These are phyloP conservation scores for Ochropacha duplaris DNA, from an alignment of 2,888 invertebrate genomes.

Conservation along the genomic window DNA sequence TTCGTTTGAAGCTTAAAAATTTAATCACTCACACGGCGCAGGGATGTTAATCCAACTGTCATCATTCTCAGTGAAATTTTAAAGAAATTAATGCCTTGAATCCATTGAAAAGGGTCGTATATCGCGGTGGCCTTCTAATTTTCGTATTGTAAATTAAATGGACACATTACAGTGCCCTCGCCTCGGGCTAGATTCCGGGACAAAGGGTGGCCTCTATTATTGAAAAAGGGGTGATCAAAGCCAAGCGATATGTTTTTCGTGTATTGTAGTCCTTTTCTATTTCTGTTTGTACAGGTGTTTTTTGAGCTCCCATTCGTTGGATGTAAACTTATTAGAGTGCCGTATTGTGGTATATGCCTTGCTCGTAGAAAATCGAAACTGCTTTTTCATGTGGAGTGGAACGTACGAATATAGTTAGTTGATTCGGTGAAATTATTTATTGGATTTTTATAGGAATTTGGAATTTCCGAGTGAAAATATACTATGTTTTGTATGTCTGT, in stretches of 20 bases:
- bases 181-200: conserved; percentile 52
- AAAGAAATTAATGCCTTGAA: conserved; percentile 40
- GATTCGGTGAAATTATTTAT: not conserved
- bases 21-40: conserved; percentile 20
- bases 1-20: conserved; percentile 12
- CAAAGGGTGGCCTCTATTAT: conserved; percentile 73
- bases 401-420: not conserved
- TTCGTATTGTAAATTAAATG: conserved; percentile 69
- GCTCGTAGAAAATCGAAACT: conserved; percentile 21
- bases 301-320: conserved; percentile 44
- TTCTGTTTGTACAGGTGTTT: conserved; percentile 67
- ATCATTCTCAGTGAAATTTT: conserved; percentile 24
- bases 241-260: conserved; percentile 68
- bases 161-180: conserved; percentile 60
- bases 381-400: conserved; percentile 11
- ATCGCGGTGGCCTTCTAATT: conserved; percentile 42
- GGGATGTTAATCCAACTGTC: conserved; percentile 28
- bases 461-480: too few relatives aligned
- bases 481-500: too few relatives aligned
- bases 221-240: conserved; percentile 80
- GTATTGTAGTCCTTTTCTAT: conserved; percentile 64
- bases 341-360: conserved; percentile 28
- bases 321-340: conserved; percentile 51
- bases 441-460: not conserved
- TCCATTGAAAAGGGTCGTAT: conserved; percentile 42